Base-by-base conservation (phyloP, 2,113 vertebrate genomes). In the Mola mola region DNA sequence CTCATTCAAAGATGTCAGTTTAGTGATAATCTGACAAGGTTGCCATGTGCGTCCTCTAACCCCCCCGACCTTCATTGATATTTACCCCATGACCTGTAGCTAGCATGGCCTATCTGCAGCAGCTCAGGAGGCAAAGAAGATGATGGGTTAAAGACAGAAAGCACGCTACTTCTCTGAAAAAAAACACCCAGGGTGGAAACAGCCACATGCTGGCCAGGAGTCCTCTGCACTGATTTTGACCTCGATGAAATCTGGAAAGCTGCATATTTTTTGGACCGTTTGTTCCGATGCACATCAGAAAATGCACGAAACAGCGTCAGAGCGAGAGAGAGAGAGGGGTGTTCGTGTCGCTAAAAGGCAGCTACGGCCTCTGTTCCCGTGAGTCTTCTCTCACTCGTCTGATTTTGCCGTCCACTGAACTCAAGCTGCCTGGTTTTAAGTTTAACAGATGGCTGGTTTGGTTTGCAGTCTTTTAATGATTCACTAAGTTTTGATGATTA, bases 11-110 rank as follows among this genome's bases (percentile, higher is more conserved):
- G 60, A 78, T 78, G 83, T 74, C 82, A 84, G 36, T 90, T 87
- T 86, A 77, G 83, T 69, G 72, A 78, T 79, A 82, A 87, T 87
- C 84, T 78, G 83, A 88, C 83, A 78, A 66, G 79, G 84, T 75
- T 73, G 78, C 72, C 12, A 5, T 38, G 72, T 79, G 78, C 57
- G 42, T 34, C 79, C 57, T 77, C 38, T 71, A 42, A 19, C 36
- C 79, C 72, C 70, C 76, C 72, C n/a, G n/a, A n/a, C n/a, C 71
- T 83, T 38, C 11, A 86, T 83, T 87, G 85, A 89, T 86, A 85
- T 90, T 89, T 86, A 83, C 75, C 86, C 82, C 78, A 51, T 85
- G 87, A 88, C 80, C 84, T 36, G 67, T 44, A 68, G 80, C 70
- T 44, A 72, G 22, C 59, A 8, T 59, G 6, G 77, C 38, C 68